Evolutionary conservation across 2,888 invertebrate genomes (phyloP).

Genomic region (Criorhina ranunculi): DNA sequence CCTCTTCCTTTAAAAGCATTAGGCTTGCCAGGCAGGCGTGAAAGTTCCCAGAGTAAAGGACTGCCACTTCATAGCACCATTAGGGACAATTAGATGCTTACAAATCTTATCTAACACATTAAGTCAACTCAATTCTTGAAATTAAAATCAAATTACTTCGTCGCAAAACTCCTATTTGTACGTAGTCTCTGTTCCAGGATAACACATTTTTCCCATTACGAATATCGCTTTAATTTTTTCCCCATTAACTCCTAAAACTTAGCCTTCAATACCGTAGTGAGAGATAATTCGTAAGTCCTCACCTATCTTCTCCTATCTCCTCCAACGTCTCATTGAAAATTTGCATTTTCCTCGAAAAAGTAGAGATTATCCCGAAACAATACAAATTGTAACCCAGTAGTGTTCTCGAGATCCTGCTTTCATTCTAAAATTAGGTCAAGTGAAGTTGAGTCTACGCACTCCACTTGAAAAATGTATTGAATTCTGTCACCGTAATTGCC

Average conservation of each 20-base stretch:
- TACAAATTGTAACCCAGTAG: neutral
- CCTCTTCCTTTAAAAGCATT: too few relatives aligned
- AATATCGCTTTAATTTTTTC: neutral
- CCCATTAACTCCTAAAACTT: neutral
- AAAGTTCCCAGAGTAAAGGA: too few relatives aligned
- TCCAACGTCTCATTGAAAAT: neutral
- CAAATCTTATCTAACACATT: too few relatives aligned
- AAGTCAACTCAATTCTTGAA: too few relatives aligned
- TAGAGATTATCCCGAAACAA: neutral
- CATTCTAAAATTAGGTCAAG: constrained; percentile 4
- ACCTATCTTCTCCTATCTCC: neutral
- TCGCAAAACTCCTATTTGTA: too few relatives aligned
- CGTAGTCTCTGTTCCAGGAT: neutral
- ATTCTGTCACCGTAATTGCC: constrained; percentile 44
- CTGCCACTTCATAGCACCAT: too few relatives aligned
- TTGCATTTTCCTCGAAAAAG: neutral
- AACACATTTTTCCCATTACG: neutral
- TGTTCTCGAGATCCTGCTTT: neutral
- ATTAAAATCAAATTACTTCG: too few relatives aligned
- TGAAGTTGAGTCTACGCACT: neutral
- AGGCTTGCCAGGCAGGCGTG: too few relatives aligned
- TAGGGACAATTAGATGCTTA: too few relatives aligned
- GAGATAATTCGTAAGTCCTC: neutral
- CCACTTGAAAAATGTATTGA: constrained; percentile 26
- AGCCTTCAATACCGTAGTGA: neutral